phyloP scores from a whole-genome alignment of 1,140 invertebrate species.

The Frieseomelitta varia region DNA sequence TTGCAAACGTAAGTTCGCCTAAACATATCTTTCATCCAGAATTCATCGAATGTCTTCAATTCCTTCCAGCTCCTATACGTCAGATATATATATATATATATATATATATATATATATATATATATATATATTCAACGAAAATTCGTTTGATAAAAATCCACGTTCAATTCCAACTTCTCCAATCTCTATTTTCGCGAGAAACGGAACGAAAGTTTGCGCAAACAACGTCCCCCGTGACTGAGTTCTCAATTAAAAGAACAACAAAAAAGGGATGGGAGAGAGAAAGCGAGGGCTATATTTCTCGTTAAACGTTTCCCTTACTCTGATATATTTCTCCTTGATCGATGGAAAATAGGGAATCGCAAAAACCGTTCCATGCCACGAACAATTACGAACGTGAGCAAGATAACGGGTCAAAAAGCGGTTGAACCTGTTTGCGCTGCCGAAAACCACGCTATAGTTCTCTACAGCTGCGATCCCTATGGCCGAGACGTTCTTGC shows the following conservation, averaged over 20 bases:
- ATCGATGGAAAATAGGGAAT: neutral
- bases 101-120: too few species aligned
- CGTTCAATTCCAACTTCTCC: neutral
- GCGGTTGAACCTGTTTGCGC: slow-evolving; percentile 23
- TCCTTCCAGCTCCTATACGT: neutral
- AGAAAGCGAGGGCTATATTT: neutral
- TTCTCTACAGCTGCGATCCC: neutral
- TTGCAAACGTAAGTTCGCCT: neutral
- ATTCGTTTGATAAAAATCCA: neutral
- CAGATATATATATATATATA: too few species aligned
- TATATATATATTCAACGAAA: too few species aligned
- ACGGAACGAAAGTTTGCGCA: neutral
- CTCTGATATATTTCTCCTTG: neutral
- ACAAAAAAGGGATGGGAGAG: neutral
- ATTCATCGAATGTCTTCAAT: neutral
- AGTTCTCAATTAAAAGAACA: neutral
- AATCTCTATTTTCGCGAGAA: neutral
- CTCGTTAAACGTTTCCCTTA: neutral
- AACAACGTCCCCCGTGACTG: neutral
- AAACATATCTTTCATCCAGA: neutral
- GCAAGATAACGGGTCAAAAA: slow-evolving; percentile 33
- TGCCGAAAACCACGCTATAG: slow-evolving; percentile 18
- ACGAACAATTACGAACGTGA: slow-evolving; percentile 37
- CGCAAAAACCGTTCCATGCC: slow-evolving; percentile 20
- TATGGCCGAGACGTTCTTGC: neutral